Base-by-base conservation (phyloP, 2,888 invertebrate genomes). In the Ennomos quercinarius region DNA sequence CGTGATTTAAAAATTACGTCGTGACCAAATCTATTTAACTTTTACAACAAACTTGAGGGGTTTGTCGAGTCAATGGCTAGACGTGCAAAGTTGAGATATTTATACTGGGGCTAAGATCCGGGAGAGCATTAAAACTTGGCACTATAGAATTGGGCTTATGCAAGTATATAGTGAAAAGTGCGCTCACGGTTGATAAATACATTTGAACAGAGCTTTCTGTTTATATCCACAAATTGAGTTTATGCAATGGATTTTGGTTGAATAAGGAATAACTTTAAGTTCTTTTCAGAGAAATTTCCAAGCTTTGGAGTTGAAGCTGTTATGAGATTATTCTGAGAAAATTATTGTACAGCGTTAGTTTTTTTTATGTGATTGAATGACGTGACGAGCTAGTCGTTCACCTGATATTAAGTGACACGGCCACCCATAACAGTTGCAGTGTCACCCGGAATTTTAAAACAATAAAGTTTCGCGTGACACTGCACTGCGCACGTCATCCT, bases 101-200 rank as follows among this genome's bases (percentile, higher is more conserved):
- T 48, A 11, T 47, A 56, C 47, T 70, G 72, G 44, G 64, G 57
- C 64, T 58, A 60, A 59, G 58, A 61, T 57, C 58, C 47, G 13
- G 34, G 51, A 46, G 47, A 70, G 81, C 74, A 80, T 82, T 82
- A 83, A 84, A 85, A 84, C 82, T 83, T 81, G 67, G 71, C 72
- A 78, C 79, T 83, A 80, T 77, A 79, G 78, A 79, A 83, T 77
- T 75, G 66, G 73, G 74, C 72, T 75, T 72, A 72, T 80, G 76
- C 73, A 73, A 75, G 74, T 73, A 73, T 71, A 70, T 74, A 68
- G 70, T 66, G 64, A 68, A 65, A 69, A 66, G 66, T 67, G 65
- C 54, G 52, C 61, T 64, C 62, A 55, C 55, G 49, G 65, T 64
- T 69, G 63, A 68, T 72, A 69, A 74, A 70, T 68, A 68, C 66